A percentile compares a stretch with the other conserved stretches of the same genome.
Conservation (phyloP, 92 coral and sea anemone species). For the Paragorgia papillata region DNA sequence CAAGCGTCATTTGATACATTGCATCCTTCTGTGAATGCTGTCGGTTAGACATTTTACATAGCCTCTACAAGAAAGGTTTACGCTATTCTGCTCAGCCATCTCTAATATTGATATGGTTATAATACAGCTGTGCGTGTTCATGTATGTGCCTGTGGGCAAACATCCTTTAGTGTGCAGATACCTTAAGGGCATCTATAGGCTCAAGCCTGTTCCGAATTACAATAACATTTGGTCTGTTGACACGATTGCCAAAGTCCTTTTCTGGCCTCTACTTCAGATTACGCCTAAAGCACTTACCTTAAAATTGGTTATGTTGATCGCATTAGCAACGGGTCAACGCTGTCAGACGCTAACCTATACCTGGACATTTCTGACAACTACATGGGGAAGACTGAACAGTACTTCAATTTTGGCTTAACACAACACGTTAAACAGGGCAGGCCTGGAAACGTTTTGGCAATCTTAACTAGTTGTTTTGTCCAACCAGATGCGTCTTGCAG, state of each 20-base stretch:
- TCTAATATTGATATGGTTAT: slow-evolving; percentile 46
- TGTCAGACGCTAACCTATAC: slow-evolving; percentile 54
- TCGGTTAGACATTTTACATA: slow-evolving; percentile 43
- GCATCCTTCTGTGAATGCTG: slow-evolving; percentile 57
- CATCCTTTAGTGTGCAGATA: slow-evolving; percentile 53
- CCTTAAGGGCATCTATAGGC: slow-evolving; percentile 55
- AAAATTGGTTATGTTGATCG: slow-evolving; percentile 59
- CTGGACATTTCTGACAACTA: slow-evolving; percentile 51
- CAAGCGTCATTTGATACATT: slow-evolving; percentile 54
- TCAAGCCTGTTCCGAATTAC: slow-evolving; percentile 60
- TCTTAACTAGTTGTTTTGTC: slow-evolving; percentile 51
- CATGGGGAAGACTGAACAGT: slow-evolving; percentile 28
- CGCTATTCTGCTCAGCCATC: slow-evolving; percentile 57
- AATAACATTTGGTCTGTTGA: slow-evolving; percentile 57
- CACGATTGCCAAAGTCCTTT: slow-evolving; percentile 50
- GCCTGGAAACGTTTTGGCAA: slow-evolving; percentile 64
- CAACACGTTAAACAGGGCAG: slow-evolving; percentile 63
- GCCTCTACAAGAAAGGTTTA: too few species aligned
- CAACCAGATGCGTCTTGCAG: slow-evolving; percentile 57
- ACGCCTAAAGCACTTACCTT: slow-evolving; percentile 55
- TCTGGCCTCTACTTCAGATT: slow-evolving; percentile 52
- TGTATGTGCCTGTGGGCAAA: slow-evolving; percentile 44
- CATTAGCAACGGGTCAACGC: slow-evolving; percentile 58
- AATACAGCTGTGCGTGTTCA: slow-evolving; percentile 9
- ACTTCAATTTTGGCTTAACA: slow-evolving; percentile 50